These are phyloP conservation scores for Sebastes cheni DNA, from an alignment of 2,797 vertebrate species.

Conservation along the genomic window DNA sequence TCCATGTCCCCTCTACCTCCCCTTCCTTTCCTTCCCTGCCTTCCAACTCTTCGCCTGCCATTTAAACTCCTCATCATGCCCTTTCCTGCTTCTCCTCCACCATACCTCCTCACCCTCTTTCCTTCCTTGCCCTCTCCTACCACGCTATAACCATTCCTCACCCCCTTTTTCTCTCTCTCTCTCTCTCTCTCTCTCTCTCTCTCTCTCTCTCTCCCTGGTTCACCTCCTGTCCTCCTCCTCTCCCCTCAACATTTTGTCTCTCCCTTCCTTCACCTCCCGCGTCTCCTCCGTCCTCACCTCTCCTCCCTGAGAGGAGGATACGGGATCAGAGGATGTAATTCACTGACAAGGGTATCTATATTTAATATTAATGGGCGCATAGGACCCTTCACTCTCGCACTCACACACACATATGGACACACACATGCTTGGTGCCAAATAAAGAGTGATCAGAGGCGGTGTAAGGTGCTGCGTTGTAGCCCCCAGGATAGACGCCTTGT, in stretches of 20 bases:
- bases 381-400: constrained; percentile 83
- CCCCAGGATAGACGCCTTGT: constrained; percentile 80
- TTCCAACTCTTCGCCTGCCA: not conserved
- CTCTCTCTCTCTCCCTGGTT: constrained; percentile 23
- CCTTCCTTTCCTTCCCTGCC: not conserved
- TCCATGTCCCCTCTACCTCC: not conserved
- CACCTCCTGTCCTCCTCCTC: constrained; percentile 39
- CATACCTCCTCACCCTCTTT: not conserved
- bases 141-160: constrained; percentile 42
- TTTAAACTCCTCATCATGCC: not conserved
- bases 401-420: constrained; percentile 70
- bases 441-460: constrained; percentile 89
- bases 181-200: constrained; percentile 29
- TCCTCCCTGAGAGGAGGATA: constrained; percentile 87
- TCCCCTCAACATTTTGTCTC: constrained; percentile 47
- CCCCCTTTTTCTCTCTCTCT: constrained; percentile 15
- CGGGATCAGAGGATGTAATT: constrained; percentile 91
- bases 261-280: constrained; percentile 61
- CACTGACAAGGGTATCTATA: constrained; percentile 98
- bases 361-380: constrained; percentile 96
- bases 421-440: constrained; percentile 87
- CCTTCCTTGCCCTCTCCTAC: constrained; percentile 1
- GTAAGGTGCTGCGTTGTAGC: constrained; percentile 84
- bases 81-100: constrained; percentile 9
- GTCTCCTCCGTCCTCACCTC: constrained; percentile 74